Evolutionary conservation across 2,113 vertebrate species (phyloP).

Genomic region (Numenius arquata): DNA sequence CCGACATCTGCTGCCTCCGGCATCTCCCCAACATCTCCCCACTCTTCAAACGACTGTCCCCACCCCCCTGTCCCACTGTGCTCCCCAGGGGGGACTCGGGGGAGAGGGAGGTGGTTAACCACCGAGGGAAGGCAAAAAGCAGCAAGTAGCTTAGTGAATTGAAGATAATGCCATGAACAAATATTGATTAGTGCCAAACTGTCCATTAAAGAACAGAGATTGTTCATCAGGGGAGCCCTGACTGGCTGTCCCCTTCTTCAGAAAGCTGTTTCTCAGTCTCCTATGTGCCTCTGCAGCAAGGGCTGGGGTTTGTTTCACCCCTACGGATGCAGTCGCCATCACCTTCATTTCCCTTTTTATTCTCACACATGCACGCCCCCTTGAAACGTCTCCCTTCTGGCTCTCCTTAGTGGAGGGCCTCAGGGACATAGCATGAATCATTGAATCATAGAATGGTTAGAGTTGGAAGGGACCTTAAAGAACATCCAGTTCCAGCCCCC

Average conservation of each 20-base stretch:
- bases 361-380: rapidly evolving
- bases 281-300: neutral
- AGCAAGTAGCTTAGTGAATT: neutral
- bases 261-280: neutral
- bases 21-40: slow-evolving; percentile 69
- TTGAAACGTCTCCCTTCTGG: neutral
- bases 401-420: neutral
- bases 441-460: too few species aligned
- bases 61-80: neutral
- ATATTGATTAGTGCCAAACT: neutral
- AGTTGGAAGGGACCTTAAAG: too few species aligned
- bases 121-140: neutral
- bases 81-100: neutral
- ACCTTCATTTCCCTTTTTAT: neutral
- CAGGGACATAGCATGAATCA: too few species aligned
- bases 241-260: neutral
- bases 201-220: neutral
- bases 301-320: neutral
- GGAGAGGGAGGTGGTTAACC: slow-evolving; percentile 19
- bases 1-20: slow-evolving; percentile 81
- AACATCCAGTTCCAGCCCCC: too few species aligned
- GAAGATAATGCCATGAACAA: slow-evolving; percentile 8
- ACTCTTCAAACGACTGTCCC: slow-evolving; percentile 19
- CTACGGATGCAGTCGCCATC: rapidly evolving
- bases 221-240: neutral